Evolutionary conservation across 2,797 vertebrate genomes (phyloP), one percentile per base, ranked within the genome.

Genomic region (Gobio occitaniae): DNA sequence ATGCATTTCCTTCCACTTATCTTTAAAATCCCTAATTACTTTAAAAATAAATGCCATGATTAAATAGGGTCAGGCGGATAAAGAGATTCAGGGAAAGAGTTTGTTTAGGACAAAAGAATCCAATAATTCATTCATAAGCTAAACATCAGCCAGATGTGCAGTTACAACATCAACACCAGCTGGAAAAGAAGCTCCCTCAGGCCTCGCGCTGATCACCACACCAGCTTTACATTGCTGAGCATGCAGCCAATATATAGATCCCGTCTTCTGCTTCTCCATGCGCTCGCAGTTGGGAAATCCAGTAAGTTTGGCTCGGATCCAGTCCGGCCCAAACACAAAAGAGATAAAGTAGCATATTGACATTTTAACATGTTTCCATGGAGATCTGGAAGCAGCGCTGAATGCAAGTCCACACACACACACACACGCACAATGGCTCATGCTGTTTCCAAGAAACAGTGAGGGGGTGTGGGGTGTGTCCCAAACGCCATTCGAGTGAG

Each of bases 301-400:
- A 41, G 41, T n/a, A 47, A 0, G 69, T 15, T 48, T 71, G 75
- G 75, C 52, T 78, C 59, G 0, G 41, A 48, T 65, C 76, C 76
- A 65, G 41, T 78, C 7, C 4, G n/a, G 56, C 9, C 56, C 32
- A 38, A 59, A 41, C 75, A 77, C 52, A 59, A 59, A 59, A 29
- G 6, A 63, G 13, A 63, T 47, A 17, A 61, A 78, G 76, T 63
- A 47, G n/a, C 56, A 63, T 47, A 29, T 11, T 63, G 76, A 48
- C 76, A 47, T 78, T 78, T 36, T 12, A 17, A 15, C 15, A 29
- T 16, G 59, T 78, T 78, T 78, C 77, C 77, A 78, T 65, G 77
- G 77, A 1, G n/a, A 65, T 19, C 41, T 63, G n/a, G 38, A 63
- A 63, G 76, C 38, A 78, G 21, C 4, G 13, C 59, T 69, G 19